Conservation (phyloP, 2,888 invertebrate genomes). For the Siphonodentalium dalli region DNA sequence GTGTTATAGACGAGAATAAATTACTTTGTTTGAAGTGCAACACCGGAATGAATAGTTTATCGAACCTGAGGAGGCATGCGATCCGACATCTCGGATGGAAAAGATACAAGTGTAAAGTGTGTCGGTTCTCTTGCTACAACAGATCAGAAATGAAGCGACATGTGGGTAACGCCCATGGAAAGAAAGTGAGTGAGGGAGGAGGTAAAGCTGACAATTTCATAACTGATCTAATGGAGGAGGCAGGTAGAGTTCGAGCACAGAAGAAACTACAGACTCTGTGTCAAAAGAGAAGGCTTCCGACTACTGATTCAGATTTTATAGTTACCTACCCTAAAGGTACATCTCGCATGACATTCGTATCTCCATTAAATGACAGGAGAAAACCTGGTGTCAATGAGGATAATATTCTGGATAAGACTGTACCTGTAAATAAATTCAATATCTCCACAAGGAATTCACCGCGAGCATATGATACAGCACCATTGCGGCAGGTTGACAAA, state of each 20-base stretch:
- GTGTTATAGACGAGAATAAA: slow-evolving; percentile 47
- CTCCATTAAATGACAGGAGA: not conserved
- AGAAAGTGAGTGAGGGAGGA: slow-evolving; percentile 16
- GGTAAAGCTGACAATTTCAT: slow-evolving; percentile 28
- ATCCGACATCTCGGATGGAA: slow-evolving; percentile 76
- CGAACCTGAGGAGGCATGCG: slow-evolving; percentile 79
- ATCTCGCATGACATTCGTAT: not conserved
- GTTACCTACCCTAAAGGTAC: too few species aligned
- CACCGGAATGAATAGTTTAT: slow-evolving; percentile 67
- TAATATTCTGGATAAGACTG: not conserved
- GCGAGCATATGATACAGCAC: slow-evolving; percentile 33
- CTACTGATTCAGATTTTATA: too few species aligned
- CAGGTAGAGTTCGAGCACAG: slow-evolving; percentile 27
- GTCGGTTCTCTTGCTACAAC: slow-evolving; percentile 69
- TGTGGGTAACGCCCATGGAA: slow-evolving; percentile 40
- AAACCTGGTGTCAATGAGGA: slow-evolving; percentile 2
- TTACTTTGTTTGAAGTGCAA: slow-evolving; percentile 57
- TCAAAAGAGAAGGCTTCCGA: slow-evolving; percentile 5
- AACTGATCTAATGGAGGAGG: slow-evolving; percentile 47
- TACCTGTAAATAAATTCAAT: slow-evolving; percentile 21
- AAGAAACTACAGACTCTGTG: slow-evolving; percentile 40
- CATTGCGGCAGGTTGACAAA: slow-evolving; percentile 21
- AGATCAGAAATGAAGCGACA: slow-evolving; percentile 51
- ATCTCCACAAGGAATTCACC: slow-evolving; percentile 42
- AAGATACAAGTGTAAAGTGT: slow-evolving; percentile 78